Evolutionary conservation across 2,888 invertebrate genomes (phyloP), one percentile per base, ranked within the genome.

Genomic region (Tortrix viridana): DNA sequence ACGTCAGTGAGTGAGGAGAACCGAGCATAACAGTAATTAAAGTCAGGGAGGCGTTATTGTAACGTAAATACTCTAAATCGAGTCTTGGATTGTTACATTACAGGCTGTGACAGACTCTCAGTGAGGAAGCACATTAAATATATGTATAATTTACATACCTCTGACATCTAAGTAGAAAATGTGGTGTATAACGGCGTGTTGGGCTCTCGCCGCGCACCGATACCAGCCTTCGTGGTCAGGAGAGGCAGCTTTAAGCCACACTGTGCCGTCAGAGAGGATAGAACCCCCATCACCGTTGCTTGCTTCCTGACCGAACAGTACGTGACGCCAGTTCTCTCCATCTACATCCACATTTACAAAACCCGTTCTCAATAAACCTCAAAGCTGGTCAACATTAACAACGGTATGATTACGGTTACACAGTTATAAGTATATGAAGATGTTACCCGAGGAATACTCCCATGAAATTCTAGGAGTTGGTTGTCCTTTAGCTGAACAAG

Each of bases 191-290:
- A 86, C 86, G 0, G 91, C 82, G 67, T 91, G 92, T 53, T 86
- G 88, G 0, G 85, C 92, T 64, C 95, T 93, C 0, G 97, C 97
- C 60, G 96, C 95, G 77, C 98, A 98, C 70, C 97, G 93, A 81
- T 97, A 98, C 92, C 95, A 95, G 41, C 97, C 97, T 80, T 97
- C 96, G 73, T 96, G 95, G 69, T 95, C 94, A 9, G 96, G 94
- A n/a, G 94, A 94, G 2, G 95, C 95, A 6, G 95, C 93, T 71
- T 95, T 94, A 1, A 97, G 93, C 89, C 95, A 94, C 47, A 96
- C 88, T 1, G 96, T 96, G 23, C 96, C 96, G 77, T 96, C 96
- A 3, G 94, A 93, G 65, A 95, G 87, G 50, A 94, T 88, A 1
- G 93, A 92, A 5, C 94, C 93, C 48, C 94, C 92, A 53, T 90